phyloP scores from a whole-genome alignment of 2,113 vertebrate species.

The Sphyrna mokarran region DNA sequence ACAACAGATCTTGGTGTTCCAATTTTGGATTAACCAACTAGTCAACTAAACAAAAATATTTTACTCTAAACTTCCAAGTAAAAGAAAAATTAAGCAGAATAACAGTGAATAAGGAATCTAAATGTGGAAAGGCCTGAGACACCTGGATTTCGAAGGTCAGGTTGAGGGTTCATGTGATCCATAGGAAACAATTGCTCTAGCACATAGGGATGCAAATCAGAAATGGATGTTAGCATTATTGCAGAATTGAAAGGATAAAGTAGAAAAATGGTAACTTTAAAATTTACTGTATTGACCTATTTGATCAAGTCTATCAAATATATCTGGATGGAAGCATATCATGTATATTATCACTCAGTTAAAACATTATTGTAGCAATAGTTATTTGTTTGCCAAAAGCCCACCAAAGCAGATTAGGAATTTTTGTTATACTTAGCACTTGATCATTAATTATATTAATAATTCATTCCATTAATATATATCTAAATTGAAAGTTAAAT shows the following conservation, averaged over 20 bases:
- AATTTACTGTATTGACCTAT: neutral
- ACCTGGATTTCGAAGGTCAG: neutral
- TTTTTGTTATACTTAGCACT: neutral
- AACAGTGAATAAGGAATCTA: neutral
- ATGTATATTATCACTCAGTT: neutral
- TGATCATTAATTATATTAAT: neutral
- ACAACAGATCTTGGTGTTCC: neutral
- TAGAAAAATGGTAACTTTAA: too few relatives aligned
- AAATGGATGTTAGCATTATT: neutral
- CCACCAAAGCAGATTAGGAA: neutral
- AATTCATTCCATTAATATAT: neutral
- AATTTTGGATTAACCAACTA: neutral
- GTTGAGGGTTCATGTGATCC: neutral
- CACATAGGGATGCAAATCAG: neutral
- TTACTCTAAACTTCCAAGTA: neutral
- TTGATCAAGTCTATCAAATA: neutral
- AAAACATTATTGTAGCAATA: neutral
- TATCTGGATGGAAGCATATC: neutral
- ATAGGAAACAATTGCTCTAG: neutral
- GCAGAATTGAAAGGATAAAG: neutral
- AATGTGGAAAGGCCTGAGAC: neutral
- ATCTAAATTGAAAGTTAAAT: neutral
- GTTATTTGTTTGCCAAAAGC: neutral
- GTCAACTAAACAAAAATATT: neutral
- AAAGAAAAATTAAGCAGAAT: neutral